Evolutionary conservation across 2,113 vertebrate genomes (phyloP).

Genomic region (Gobio gobio): DNA sequence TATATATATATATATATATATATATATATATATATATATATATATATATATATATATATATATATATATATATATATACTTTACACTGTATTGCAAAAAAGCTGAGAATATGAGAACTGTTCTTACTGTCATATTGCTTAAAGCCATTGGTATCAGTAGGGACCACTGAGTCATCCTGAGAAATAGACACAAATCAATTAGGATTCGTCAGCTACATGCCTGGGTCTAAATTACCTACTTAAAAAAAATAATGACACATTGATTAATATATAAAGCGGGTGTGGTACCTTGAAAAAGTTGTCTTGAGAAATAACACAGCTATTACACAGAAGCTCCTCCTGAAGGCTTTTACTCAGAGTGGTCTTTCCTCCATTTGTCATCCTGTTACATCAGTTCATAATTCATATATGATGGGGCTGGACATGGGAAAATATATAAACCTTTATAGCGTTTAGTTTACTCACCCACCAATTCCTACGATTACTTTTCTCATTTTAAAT

Average conservation of each 20-base stretch:
- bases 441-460: conserved; percentile 56
- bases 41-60: too few species aligned
- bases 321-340: conserved; percentile 80
- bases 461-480: conserved; percentile 92
- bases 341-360: conserved; percentile 83
- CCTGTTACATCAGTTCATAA: conserved; percentile 65
- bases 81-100: too few species aligned
- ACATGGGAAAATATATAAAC: neutral
- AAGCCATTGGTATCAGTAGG: conserved; percentile 86
- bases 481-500: conserved; percentile 79
- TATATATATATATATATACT: too few species aligned
- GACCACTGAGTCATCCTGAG: conserved; percentile 84
- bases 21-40: too few species aligned
- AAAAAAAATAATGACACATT: neutral
- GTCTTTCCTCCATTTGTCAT: conserved; percentile 95
- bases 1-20: too few species aligned
- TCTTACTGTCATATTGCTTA: conserved; percentile 92
- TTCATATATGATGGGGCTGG: too few species aligned
- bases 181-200: conserved; percentile 33
- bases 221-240: neutral
- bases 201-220: too few species aligned
- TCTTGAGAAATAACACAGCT: conserved; percentile 89
- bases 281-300: conserved; percentile 90
- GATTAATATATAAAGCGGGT: neutral
- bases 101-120: neutral